Evolutionary conservation across 2,888 invertebrate species (phyloP).

Genomic region (Volucella zonaria): DNA sequence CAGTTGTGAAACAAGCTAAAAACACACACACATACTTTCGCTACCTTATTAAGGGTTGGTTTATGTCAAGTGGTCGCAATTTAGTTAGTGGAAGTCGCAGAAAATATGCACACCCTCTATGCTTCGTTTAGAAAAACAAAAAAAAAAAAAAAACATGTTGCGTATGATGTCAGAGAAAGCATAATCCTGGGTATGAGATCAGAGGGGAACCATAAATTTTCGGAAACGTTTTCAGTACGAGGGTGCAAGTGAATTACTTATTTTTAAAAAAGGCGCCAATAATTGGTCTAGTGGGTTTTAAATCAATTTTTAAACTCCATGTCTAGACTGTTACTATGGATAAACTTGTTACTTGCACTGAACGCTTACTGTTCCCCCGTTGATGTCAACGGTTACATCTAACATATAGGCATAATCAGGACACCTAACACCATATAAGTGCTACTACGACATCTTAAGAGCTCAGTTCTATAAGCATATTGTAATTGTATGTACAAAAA

Average conservation of each 20-base stretch:
- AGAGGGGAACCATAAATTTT: conserved; percentile 17
- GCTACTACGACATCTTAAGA: too few relatives aligned
- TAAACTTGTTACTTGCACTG: too few relatives aligned
- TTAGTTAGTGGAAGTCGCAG: conserved; percentile 13
- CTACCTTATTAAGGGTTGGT: conserved; percentile 40
- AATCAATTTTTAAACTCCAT: neutral
- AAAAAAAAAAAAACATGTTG: conserved; percentile 5
- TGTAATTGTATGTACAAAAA: too few relatives aligned
- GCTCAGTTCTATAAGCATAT: too few relatives aligned
- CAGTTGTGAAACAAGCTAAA: conserved; percentile 20
- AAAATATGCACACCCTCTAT: conserved; percentile 41
- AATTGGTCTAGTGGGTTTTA: neutral
- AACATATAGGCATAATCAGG: too few relatives aligned
- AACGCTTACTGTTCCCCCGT: too few relatives aligned
- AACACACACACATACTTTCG: neutral
- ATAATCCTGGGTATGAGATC: conserved; percentile 4
- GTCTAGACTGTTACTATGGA: conserved; percentile 21
- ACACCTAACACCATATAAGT: too few relatives aligned
- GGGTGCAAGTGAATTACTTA: conserved; percentile 8
- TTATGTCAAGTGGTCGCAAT: conserved; percentile 32
- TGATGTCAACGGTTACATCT: too few relatives aligned
- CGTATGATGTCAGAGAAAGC: conserved; percentile 49
- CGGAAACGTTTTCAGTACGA: neutral
- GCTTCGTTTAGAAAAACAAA: neutral
- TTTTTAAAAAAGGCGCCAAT: conserved; percentile 34